Evolutionary conservation across 2,888 invertebrate species (phyloP).

Genomic region (Elegia similella): DNA sequence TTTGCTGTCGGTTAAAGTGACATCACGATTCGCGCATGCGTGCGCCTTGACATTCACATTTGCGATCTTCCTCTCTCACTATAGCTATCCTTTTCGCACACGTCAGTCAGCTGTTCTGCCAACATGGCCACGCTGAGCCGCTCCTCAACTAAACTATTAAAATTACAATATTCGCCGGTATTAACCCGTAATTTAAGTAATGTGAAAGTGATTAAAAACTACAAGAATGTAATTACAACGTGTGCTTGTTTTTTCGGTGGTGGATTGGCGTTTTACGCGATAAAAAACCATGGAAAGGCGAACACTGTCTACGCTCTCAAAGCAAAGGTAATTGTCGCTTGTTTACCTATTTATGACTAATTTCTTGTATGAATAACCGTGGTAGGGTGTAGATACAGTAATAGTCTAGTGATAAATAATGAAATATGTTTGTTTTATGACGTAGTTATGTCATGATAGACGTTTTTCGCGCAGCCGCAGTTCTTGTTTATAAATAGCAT

Average conservation of each 20-base stretch:
- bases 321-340: constrained; percentile 63
- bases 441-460: constrained; percentile 39
- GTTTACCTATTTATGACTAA: constrained; percentile 14
- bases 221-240: constrained; percentile 54
- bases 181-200: constrained; percentile 57
- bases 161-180: constrained; percentile 56
- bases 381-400: constrained; percentile 4
- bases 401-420: neutral
- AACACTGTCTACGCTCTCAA: constrained; percentile 73
- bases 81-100: constrained; percentile 38
- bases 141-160: constrained; percentile 68
- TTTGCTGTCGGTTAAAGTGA: constrained; percentile 7
- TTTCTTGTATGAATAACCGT: neutral
- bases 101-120: constrained; percentile 66
- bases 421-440: constrained; percentile 3
- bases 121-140: constrained; percentile 79
- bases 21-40: constrained; percentile 38
- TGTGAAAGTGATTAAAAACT: constrained; percentile 50
- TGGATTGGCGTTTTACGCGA: constrained; percentile 61
- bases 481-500: constrained; percentile 59
- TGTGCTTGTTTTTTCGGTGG: constrained; percentile 72
- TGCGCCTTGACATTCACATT: constrained; percentile 12
- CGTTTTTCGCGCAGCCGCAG: constrained; percentile 36
- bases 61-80: constrained; percentile 5
- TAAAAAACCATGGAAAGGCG: constrained; percentile 54